Evolutionary conservation across 2,888 invertebrate species (phyloP).

Genomic region (Spilosoma lubricipeda): DNA sequence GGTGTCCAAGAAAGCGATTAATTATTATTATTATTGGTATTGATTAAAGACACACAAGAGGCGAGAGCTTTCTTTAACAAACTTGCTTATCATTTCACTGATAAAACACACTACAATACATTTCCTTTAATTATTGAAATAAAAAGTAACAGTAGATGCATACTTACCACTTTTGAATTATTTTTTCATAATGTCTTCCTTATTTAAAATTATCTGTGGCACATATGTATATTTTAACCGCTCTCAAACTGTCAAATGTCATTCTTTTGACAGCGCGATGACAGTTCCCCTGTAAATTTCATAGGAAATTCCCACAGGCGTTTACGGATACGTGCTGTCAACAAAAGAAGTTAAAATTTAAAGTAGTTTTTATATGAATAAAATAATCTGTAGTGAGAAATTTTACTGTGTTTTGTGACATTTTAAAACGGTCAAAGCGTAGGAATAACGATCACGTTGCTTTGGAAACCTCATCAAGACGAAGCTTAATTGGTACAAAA

Average conservation of each 20-base stretch:
- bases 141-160: background rate
- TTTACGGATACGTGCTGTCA: conserved; percentile 47
- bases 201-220: conserved; percentile 37
- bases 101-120: background rate
- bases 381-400: background rate
- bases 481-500: background rate
- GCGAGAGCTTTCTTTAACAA: too few relatives aligned
- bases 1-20: too few relatives aligned
- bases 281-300: conserved; percentile 41
- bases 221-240: conserved; percentile 13
- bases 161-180: background rate
- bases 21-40: too few relatives aligned
- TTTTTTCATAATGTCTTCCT: background rate
- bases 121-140: background rate
- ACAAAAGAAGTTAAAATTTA: conserved; percentile 27
- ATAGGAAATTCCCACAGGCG: conserved; percentile 18
- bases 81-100: background rate
- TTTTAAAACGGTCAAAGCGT: background rate
- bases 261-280: conserved; percentile 36
- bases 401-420: background rate
- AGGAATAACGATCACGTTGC: too few relatives aligned
- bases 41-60: too few relatives aligned
- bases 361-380: background rate
- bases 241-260: conserved; percentile 37
- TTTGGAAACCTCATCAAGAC: too few relatives aligned